Percentiles rank a stretch among this genome's conserved stretches.
Evolutionary conservation across 2,113 vertebrate species (phyloP).

Genomic region (Leptocoma aspasia): DNA sequence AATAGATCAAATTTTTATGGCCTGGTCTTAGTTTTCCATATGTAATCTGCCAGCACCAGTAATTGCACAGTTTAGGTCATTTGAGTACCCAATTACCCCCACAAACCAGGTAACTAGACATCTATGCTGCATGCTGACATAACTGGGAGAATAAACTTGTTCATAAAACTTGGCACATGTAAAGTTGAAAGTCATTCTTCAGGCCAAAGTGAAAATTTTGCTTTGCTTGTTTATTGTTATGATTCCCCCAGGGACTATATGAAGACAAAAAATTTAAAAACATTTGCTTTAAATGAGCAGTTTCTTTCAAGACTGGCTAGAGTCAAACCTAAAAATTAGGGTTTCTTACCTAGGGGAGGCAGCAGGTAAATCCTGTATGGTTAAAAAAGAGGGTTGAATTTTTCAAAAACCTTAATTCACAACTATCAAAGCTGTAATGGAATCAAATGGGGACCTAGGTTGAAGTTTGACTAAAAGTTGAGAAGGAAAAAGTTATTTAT

Average conservation of each 20-base stretch:
- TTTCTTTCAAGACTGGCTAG: neutral
- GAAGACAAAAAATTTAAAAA: neutral
- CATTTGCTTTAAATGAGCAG: neutral
- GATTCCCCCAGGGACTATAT: neutral
- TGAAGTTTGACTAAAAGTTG: neutral
- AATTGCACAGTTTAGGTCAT: conserved; percentile 7
- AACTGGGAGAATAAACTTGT: neutral
- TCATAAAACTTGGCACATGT: conserved; percentile 17
- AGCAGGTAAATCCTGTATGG: neutral
- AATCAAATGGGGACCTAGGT: neutral
- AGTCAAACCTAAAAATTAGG: neutral
- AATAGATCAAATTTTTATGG: conserved; percentile 52
- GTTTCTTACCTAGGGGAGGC: neutral
- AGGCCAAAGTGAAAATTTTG: conserved; percentile 8
- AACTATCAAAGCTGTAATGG: neutral
- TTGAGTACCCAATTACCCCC: conserved; percentile 20
- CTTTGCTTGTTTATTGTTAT: conserved; percentile 33
- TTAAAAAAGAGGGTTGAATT: neutral
- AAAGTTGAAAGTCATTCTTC: neutral
- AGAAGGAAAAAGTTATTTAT: neutral
- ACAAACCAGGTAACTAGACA: conserved; percentile 47
- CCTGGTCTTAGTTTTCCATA: conserved; percentile 46
- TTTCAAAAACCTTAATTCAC: neutral
- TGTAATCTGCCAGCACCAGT: conserved; percentile 38
- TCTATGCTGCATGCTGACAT: neutral